phyloP scores from a whole-genome alignment of 2,888 invertebrate genomes.

The Acrobasis suavella region DNA sequence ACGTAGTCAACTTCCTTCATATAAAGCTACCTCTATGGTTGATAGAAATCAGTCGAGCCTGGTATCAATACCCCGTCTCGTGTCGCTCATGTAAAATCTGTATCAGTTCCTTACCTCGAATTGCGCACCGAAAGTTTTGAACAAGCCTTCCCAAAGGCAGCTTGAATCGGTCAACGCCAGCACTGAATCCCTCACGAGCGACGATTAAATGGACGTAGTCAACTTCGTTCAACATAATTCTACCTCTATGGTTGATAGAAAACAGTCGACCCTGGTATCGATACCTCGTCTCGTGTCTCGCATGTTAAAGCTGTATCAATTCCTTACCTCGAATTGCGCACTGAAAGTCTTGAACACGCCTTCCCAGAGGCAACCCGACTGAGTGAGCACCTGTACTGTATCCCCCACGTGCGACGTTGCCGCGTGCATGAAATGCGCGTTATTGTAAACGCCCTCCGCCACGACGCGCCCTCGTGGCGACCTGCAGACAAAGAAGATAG shows the following conservation, averaged over 20 bases:
- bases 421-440: constrained; percentile 95
- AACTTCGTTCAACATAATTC: too few relatives aligned
- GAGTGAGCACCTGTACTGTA: constrained; percentile 90
- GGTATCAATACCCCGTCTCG: neutral
- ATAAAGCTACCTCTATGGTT: constrained; percentile 69
- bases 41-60: neutral
- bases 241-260: too few relatives aligned
- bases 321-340: constrained; percentile 89
- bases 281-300: too few relatives aligned
- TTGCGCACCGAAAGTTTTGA: constrained; percentile 93
- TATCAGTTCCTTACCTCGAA: constrained; percentile 87
- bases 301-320: neutral
- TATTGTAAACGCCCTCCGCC: constrained; percentile 94
- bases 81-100: neutral
- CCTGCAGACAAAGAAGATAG: constrained; percentile 58
- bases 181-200: constrained; percentile 92
- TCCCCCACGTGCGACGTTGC: constrained; percentile 93
- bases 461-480: constrained; percentile 87
- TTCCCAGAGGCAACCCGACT: constrained; percentile 93
- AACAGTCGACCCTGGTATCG: too few relatives aligned
- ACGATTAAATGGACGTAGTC: too few relatives aligned
- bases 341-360: constrained; percentile 96
- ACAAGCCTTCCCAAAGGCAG: constrained; percentile 93
- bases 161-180: constrained; percentile 93
- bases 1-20: constrained; percentile 56